A percentile compares a stretch with the other conserved stretches of the same genome.
These are phyloP conservation scores for Drosophila sordidapex DNA, from an alignment of 2,888 invertebrate species.

Conservation along the genomic window DNA sequence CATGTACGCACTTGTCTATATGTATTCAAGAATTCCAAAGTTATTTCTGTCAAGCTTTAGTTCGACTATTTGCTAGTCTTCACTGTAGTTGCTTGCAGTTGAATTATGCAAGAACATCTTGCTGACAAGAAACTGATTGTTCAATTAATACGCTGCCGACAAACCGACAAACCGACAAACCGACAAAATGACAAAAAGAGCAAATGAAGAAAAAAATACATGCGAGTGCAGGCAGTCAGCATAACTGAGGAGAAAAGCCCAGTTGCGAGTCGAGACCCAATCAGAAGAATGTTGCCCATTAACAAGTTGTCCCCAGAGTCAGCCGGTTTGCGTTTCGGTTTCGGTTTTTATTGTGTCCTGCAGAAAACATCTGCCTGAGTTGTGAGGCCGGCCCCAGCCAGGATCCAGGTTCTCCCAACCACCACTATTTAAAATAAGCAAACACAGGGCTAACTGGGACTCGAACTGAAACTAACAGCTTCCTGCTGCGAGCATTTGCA, in stretches of 20 bases:
- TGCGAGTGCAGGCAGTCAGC: slow-evolving; percentile 16
- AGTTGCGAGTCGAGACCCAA: slow-evolving; percentile 37
- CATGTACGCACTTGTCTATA: not conserved
- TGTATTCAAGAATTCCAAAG: not conserved
- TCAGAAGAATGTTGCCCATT: slow-evolving; percentile 73
- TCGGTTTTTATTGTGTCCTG: slow-evolving; percentile 10
- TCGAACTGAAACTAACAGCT: slow-evolving; percentile 39
- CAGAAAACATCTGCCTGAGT: slow-evolving; percentile 71
- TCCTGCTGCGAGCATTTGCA: slow-evolving; percentile 71
- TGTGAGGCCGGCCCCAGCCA: slow-evolving; percentile 18
- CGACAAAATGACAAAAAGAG: slow-evolving; percentile 8
- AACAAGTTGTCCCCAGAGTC: slow-evolving; percentile 75
- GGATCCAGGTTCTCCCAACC: not conserved
- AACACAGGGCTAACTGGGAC: not conserved
- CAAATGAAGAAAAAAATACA: slow-evolving; percentile 3
- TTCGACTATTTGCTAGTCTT: slow-evolving; percentile 1
- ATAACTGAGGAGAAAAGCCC: slow-evolving; percentile 38
- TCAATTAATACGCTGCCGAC: slow-evolving; percentile 65
- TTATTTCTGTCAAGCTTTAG: not conserved
- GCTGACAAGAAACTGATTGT: slow-evolving; percentile 73
- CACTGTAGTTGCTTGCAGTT: slow-evolving; percentile 35
- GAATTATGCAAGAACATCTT: slow-evolving; percentile 65
- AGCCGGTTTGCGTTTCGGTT: slow-evolving; percentile 1
- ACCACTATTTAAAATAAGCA: slow-evolving; percentile 9
- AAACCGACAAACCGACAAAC: slow-evolving; percentile 27